Evolutionary conservation across 1,140 invertebrate genomes (phyloP), one percentile per base, ranked within the genome.

Genomic region (Drosophila obscura): DNA sequence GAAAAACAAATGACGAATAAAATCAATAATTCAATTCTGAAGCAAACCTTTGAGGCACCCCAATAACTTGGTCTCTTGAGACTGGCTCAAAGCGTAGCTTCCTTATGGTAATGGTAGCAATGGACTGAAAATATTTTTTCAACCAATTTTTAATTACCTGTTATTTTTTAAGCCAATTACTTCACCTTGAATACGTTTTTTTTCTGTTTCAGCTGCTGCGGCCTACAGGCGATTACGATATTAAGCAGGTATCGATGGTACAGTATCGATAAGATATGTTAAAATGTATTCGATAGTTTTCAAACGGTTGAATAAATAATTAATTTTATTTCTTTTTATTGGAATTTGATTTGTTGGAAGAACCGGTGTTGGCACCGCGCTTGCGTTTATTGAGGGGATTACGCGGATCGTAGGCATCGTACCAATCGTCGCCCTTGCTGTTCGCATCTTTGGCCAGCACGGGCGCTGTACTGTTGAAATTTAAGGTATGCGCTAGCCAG

Each of bases 381-480:
- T 97, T 95, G 55, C 98, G 93, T 93, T 98, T 97, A 77, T 97
- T 99, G 0, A 99, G 92, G 0, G 97, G 96, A 94, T 99, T 99
- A 77, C 98, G 93, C 0, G 99, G 98, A 93, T 99, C 98, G 87
- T 96, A 96, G 62, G 99, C 97, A 85, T 99, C 97, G 92, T 98
- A 99, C 96, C 98, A 98, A 91, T 99, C 98, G 80, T 97, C 96
- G 59, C 95, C 94, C 91, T 97, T 98, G 4, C 95, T 96, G 78
- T 97, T 99, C 0, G 98, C 98, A 94, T 99, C 99, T 91, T 98
- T 97, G 0, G 98, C 98, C 56, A 98, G 93, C 15, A 97, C 95
- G 0, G 95, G 94, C 0, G 92, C 93, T 65, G 95, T 94, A 8
- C 96, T 95, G 71, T 97, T 95, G 90, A 97, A 98, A 11, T 94